phyloP scores from a whole-genome alignment of 2,888 invertebrate genomes.

The Tipula lateralis region DNA sequence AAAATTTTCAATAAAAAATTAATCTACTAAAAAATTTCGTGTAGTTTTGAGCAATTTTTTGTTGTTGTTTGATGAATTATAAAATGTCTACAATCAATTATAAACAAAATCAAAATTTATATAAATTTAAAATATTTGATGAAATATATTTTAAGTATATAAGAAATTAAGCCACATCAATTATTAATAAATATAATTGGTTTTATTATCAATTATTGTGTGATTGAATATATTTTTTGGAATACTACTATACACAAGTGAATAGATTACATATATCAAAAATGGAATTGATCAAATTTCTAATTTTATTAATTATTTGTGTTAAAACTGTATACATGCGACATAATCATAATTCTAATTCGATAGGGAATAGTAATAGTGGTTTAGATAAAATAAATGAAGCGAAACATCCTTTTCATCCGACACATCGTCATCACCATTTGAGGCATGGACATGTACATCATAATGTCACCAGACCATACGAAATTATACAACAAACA shows the following conservation, averaged over 20 bases:
- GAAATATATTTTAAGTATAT: neutral
- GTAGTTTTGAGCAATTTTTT: neutral
- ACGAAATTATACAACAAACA: neutral
- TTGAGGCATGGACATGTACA: neutral
- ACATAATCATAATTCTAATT: neutral
- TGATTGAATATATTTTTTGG: neutral
- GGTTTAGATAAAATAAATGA: neutral
- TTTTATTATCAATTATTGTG: neutral
- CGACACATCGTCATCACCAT: neutral
- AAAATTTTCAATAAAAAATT: neutral
- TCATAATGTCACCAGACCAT: neutral
- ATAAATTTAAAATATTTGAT: neutral
- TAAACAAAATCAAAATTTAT: conserved; percentile 1
- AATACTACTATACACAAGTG: neutral
- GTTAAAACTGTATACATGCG: neutral
- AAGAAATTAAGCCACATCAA: neutral
- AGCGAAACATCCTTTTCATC: neutral
- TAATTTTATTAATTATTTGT: neutral
- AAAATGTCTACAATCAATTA: neutral
- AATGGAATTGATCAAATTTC: neutral
- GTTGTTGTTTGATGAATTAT: neutral
- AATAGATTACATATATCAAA: neutral
- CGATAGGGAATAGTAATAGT: conserved; percentile 1
- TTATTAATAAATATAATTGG: too few relatives aligned
- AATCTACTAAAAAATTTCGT: neutral